Base-by-base conservation (phyloP, 1,140 invertebrate genomes). In the Laupala kohalensis region DNA sequence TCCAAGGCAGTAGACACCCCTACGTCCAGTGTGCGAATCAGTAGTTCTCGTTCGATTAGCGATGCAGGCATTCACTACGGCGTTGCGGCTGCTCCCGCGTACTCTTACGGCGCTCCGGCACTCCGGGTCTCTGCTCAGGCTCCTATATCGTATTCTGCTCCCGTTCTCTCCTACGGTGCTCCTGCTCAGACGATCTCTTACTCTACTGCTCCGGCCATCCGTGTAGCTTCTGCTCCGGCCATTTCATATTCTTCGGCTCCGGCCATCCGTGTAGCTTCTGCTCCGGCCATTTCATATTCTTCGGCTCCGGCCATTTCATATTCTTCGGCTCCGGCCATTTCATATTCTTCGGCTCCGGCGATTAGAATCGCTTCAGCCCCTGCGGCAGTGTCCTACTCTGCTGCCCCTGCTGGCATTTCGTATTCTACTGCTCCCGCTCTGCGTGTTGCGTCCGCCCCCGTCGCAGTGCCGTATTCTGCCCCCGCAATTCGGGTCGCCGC, bases 1-100 rank as follows among this genome's bases (percentile, higher is more conserved):
- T 83, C 83, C 72, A 87, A 87, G 77, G 83, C 85, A 62, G 84
- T 87, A n/a, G 85, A 87, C 76, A 85, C 83, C 62, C 83, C 86
- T 19, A 87, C 83, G 81, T 87, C 86, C 70, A 85, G 83, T 74
- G 84, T 88, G 5, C 83, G 85, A 76, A 87, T 87, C 79, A 80
- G 81, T 76, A 86, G 87, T 77, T 85, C 83, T 23, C 81, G 86
- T 68, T 81, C 83, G 76, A 87, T 82, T 79, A 87, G 87, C 77
- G 85, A 87, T 73, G 85, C 80, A 23, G 76, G 83, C 23, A 75
- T 78, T 65, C 76, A 81, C 69, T 75, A 76, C 72, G 29, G 27
- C 63, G 67, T n/a, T 6, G 72, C 72, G 25, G 72, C 25, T 63
- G 23, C 72, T 65, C 72, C 75, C 53, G 25, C 76, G 29, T 73